These are phyloP conservation scores for Drosophila bocki DNA, from an alignment of 1,140 invertebrate genomes.

Conservation along the genomic window DNA sequence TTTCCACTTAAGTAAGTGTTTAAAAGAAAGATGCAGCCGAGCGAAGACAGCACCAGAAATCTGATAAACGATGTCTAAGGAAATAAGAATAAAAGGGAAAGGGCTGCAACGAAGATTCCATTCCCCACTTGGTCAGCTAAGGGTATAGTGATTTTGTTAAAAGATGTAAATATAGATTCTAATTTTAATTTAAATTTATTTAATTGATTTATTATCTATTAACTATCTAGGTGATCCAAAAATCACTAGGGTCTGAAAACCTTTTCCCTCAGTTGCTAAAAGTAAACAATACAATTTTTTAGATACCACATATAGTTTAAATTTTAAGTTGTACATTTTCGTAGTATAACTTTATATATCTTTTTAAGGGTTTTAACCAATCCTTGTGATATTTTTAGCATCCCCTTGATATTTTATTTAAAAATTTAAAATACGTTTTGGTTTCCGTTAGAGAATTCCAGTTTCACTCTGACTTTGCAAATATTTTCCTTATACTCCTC, in stretches of 20 bases:
- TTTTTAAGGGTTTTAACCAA: not conserved
- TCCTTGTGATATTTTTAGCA: too few species aligned
- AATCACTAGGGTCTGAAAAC: too few species aligned
- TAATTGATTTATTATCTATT: too few species aligned
- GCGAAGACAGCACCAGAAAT: slow-evolving; percentile 43
- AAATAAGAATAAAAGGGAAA: slow-evolving; percentile 35
- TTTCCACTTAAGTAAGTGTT: slow-evolving; percentile 83
- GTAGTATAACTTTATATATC: too few species aligned
- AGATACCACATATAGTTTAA: too few species aligned
- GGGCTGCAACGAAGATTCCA: not conserved
- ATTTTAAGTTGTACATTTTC: too few species aligned
- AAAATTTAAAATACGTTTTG: too few species aligned
- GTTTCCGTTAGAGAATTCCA: slow-evolving; percentile 5
- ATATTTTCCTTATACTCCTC: not conserved
- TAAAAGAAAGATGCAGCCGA: slow-evolving; percentile 74
- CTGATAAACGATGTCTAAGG: slow-evolving; percentile 72
- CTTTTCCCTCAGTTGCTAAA: too few species aligned
- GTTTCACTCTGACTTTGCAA: not conserved
- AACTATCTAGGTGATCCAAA: too few species aligned
- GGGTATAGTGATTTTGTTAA: not conserved
- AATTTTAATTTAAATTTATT: not conserved
- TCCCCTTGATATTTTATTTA: not conserved
- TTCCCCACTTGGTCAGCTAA: not conserved
- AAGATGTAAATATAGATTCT: not conserved
- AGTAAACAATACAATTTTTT: too few species aligned